Evolutionary conservation across 1,140 invertebrate genomes (phyloP).

Genomic region (Pseudomyrmex gracilis): DNA sequence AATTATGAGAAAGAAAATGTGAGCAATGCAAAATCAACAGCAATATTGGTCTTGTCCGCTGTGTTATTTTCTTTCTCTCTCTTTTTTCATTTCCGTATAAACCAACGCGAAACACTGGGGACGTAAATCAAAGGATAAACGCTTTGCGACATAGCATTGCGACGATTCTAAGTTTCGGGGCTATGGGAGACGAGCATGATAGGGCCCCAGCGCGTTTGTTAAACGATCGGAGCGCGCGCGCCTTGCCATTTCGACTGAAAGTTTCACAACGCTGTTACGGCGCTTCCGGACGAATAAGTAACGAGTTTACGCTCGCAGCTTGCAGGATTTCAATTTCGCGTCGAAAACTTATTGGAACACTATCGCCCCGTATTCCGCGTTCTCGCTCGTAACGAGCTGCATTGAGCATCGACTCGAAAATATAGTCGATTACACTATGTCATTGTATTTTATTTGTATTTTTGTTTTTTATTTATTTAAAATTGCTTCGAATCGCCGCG

Average conservation of each 20-base stretch:
- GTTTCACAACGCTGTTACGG: slow-evolving; percentile 49
- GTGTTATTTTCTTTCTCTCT: not conserved
- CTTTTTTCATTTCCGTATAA: not conserved
- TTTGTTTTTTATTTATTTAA: too few relatives aligned
- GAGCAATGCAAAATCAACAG: not conserved
- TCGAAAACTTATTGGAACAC: slow-evolving; percentile 51
- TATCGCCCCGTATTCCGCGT: slow-evolving; percentile 19
- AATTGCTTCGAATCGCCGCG: too few relatives aligned
- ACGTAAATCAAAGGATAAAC: slow-evolving; percentile 42
- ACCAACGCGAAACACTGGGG: not conserved
- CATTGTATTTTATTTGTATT: too few relatives aligned
- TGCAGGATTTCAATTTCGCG: slow-evolving; percentile 54
- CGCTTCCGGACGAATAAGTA: slow-evolving; percentile 57
- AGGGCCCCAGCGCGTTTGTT: slow-evolving; percentile 13
- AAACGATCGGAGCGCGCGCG: slow-evolving; percentile 36
- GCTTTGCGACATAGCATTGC: not conserved
- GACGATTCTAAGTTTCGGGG: slow-evolving; percentile 24
- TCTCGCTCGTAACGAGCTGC: slow-evolving; percentile 37
- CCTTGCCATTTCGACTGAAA: slow-evolving; percentile 40
- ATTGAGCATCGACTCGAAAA: slow-evolving; percentile 26
- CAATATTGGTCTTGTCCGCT: not conserved
- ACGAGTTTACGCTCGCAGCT: slow-evolving; percentile 51
- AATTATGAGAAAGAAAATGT: not conserved
- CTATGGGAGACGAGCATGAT: slow-evolving; percentile 34
- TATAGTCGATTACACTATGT: not conserved